phyloP scores from a whole-genome alignment of 2,888 invertebrate species.

The Diogma glabrata region DNA sequence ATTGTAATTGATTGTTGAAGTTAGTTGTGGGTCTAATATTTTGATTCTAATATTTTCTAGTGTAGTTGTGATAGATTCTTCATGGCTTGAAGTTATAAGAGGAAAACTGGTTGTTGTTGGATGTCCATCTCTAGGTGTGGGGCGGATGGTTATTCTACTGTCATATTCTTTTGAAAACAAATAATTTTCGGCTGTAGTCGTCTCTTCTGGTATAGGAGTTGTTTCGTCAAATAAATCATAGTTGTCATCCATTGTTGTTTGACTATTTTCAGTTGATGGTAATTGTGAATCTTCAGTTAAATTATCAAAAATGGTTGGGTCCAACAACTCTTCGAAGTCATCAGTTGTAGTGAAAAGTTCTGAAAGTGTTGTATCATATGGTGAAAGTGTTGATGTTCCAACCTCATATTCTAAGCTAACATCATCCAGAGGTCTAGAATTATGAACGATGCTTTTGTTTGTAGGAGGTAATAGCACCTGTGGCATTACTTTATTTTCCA shows the following conservation, averaged over 20 bases:
- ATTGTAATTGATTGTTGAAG: conserved; percentile 1
- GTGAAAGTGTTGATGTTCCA: not conserved
- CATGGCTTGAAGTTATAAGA: not conserved
- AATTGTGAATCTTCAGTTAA: not conserved
- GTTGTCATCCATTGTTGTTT: conserved; percentile 1
- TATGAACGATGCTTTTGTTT: not conserved
- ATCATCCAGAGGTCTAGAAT: not conserved
- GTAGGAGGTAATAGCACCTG: not conserved
- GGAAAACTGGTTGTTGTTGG: not conserved
- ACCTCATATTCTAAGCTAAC: conserved; percentile 10
- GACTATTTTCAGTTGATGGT: not conserved
- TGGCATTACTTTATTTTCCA: conserved; percentile 6
- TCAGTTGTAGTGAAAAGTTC: not conserved
- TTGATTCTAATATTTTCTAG: not conserved
- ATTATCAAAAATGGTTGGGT: not conserved
- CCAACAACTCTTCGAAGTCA: not conserved
- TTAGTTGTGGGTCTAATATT: not conserved
- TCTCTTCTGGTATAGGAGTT: not conserved
- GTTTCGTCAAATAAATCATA: not conserved
- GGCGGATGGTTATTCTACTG: not conserved
- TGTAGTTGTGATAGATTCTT: too few species aligned
- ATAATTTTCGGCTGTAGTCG: too few species aligned
- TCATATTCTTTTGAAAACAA: too few species aligned
- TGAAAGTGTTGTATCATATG: conserved; percentile 17
- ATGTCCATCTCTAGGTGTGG: not conserved